A percentile compares a stretch with the other conserved stretches of the same genome.
Conservation (phyloP, 1,140 invertebrate species). For the Philopotamus ludificatus region DNA sequence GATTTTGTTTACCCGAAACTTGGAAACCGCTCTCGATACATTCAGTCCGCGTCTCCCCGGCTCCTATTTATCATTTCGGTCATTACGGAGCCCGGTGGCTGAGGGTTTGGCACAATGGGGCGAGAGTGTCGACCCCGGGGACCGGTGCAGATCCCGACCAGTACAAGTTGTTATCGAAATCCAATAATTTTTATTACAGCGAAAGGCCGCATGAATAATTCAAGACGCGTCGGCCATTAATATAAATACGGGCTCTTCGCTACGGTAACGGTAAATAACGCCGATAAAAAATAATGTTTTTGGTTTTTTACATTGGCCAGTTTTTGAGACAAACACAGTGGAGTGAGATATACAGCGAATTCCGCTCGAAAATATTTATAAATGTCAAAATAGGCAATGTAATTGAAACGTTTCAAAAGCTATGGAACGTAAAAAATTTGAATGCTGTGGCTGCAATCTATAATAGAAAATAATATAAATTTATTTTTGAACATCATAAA, state of each 20-base stretch:
- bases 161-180: conserved; percentile 38
- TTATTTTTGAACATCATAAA: too few relatives aligned
- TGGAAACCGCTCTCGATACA: too few relatives aligned
- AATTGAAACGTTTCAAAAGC: too few relatives aligned
- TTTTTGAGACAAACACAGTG: background rate
- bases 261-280: conserved; percentile 39
- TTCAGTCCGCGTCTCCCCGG: background rate
- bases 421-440: too few relatives aligned
- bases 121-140: background rate
- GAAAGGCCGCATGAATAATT: conserved; percentile 39
- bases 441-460: too few relatives aligned
- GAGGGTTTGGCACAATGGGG: conserved; percentile 13
- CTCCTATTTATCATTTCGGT: conserved; percentile 34
- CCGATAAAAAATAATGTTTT: conserved; percentile 40
- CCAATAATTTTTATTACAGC: conserved; percentile 42
- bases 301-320: background rate
- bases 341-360: too few relatives aligned
- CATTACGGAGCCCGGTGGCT: background rate
- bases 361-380: too few relatives aligned
- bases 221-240: conserved; percentile 31
- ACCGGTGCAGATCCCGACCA: background rate
- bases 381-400: too few relatives aligned
- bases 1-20: conserved; percentile 28
- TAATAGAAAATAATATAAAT: too few relatives aligned
- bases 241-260: conserved; percentile 38